Percentiles rank a stretch among this genome's conserved stretches.
These are phyloP conservation scores for Oreocharis arfaki DNA, from an alignment of 2,113 vertebrate species.

Conservation along the genomic window DNA sequence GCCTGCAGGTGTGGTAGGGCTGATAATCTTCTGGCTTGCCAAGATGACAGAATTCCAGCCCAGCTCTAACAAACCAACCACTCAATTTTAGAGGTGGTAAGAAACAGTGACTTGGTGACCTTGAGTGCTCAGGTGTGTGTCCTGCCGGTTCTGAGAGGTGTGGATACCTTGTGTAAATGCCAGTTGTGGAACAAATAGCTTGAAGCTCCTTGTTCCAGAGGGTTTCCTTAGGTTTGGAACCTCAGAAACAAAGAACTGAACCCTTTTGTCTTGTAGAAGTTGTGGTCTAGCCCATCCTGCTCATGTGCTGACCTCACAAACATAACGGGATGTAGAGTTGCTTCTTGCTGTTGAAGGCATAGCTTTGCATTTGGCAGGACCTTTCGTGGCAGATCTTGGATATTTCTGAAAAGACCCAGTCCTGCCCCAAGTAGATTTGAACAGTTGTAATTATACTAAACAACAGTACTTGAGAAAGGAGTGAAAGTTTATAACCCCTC, in stretches of 20 bases:
- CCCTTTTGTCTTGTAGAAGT: not conserved
- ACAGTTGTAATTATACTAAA: not conserved
- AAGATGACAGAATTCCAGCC: not conserved
- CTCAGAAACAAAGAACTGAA: not conserved
- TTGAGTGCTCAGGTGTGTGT: not conserved
- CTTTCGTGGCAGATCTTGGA: not conserved
- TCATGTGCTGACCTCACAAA: not conserved
- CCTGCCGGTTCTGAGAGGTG: not conserved
- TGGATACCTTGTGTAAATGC: not conserved
- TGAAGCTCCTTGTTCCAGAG: not conserved
- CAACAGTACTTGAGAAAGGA: not conserved
- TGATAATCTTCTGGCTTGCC: not conserved
- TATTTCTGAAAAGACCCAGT: not conserved
- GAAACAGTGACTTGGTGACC: not conserved
- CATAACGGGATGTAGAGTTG: rapidly evolving
- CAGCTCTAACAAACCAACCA: not conserved
- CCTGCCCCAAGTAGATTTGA: not conserved
- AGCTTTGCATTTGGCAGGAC: not conserved
- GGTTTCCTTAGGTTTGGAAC: not conserved
- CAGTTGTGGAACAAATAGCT: not conserved
- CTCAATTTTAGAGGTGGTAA: not conserved
- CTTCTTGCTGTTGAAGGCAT: not conserved
- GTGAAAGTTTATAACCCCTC: constrained; percentile 24
- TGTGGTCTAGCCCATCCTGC: not conserved
- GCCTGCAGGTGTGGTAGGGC: not conserved